Evolutionary conservation across 2,797 vertebrate genomes (phyloP), one percentile per base, ranked within the genome.

Genomic region (Tachyglossus aculeatus): DNA sequence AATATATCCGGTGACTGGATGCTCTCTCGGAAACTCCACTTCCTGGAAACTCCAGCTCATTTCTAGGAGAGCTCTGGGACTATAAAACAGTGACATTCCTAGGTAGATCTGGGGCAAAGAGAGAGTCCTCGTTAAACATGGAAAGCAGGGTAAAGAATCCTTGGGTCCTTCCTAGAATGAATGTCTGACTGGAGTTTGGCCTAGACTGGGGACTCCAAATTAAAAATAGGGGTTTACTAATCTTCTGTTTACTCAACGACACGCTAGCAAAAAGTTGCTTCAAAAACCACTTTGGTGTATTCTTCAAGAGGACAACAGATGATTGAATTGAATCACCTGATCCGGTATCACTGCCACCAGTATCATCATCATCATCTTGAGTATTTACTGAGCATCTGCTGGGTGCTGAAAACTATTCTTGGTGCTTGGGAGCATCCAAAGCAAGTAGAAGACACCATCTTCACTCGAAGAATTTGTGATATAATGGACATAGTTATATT

Each of bases 291-390:
- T 29, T 4, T 19, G 15, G 45, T 18, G 4, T n/a, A n/a, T 32
- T 71, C 52, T 77, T 74, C 24, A 80, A 58, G 38, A 39, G 48
- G 7, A 36, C 34, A 53, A 29, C 13, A 59, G 48, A 52, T 39
- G 56, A 45, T n/a, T n/a, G n/a, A n/a, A n/a, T n/a, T n/a, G n/a
- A n/a, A n/a, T n/a, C n/a, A n/a, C n/a, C n/a, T n/a, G n/a, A n/a
- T n/a, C n/a, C n/a, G n/a, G n/a, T n/a, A n/a, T n/a, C n/a, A n/a
- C n/a, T n/a, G n/a, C n/a, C n/a, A n/a, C n/a, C n/a, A n/a, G n/a
- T n/a, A n/a, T n/a, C n/a, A n/a, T n/a, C n/a, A n/a, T n/a, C n/a
- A n/a, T n/a, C n/a, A n/a, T n/a, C n/a, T n/a, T n/a, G n/a, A n/a
- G n/a, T n/a, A n/a, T n/a, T n/a, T n/a, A n/a, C n/a, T n/a, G n/a